These are phyloP conservation scores for Drosophila oshimai DNA, from an alignment of 1,140 invertebrate species.

Conservation along the genomic window DNA sequence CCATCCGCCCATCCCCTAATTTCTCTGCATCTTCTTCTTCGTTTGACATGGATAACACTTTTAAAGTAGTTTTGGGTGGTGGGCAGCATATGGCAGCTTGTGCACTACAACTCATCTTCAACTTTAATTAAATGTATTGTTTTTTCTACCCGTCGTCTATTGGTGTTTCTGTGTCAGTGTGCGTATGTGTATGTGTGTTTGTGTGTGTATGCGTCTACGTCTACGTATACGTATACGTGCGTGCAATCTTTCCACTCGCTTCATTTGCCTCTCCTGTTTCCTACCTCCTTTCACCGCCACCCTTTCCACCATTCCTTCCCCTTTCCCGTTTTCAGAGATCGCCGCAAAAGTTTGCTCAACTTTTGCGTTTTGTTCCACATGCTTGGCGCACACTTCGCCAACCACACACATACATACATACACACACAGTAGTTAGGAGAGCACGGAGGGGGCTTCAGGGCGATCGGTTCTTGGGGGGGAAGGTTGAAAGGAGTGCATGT, in stretches of 20 bases:
- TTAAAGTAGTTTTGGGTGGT: constrained; percentile 61
- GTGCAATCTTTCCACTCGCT: constrained; percentile 59
- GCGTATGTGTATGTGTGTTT: background rate
- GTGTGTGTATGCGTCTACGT: too few relatives aligned
- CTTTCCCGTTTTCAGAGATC: constrained; percentile 44
- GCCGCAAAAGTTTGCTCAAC: constrained; percentile 74
- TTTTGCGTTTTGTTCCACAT: constrained; percentile 77
- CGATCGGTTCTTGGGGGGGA: background rate
- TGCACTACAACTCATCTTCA: constrained; percentile 70
- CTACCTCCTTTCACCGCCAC: too few relatives aligned
- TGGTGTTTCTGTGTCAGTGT: background rate
- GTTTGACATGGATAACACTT: constrained; percentile 51
- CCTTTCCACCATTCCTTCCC: background rate
- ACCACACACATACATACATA: too few relatives aligned
- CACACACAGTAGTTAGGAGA: constrained; percentile 38
- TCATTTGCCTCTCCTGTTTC: constrained; percentile 59
- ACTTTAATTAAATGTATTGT: constrained; percentile 80
- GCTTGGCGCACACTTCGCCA: constrained; percentile 61
- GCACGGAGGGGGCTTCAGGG: background rate
- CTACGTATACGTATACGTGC: too few relatives aligned
- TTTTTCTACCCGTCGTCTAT: constrained; percentile 43
- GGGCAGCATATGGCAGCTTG: constrained; percentile 37
- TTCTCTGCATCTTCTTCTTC: too few relatives aligned
- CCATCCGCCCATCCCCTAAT: too few relatives aligned
- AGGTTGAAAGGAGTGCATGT: background rate